Evolutionary conservation across 2,888 invertebrate genomes (phyloP).

Genomic region (Octonoba sinensis): DNA sequence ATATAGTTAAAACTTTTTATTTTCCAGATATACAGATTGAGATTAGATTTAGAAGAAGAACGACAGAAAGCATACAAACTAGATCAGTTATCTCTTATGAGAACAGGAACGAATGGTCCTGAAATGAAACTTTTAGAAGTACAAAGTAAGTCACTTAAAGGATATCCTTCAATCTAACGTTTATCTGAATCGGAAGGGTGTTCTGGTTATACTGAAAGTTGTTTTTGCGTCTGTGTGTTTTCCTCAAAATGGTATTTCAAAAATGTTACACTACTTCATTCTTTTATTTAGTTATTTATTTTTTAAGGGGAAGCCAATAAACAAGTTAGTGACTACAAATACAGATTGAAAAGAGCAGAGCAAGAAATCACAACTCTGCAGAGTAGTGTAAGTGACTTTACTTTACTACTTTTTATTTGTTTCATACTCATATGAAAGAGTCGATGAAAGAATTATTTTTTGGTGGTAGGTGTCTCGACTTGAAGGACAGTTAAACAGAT

Average conservation of each 20-base stretch:
- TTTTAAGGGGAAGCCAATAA: slow-evolving; percentile 91
- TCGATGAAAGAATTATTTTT: not conserved
- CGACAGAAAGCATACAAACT: slow-evolving; percentile 57
- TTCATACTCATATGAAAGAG: not conserved
- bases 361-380: slow-evolving; percentile 97
- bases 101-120: slow-evolving; percentile 53
- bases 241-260: not conserved
- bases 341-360: slow-evolving; percentile 95
- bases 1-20: not conserved
- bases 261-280: not conserved
- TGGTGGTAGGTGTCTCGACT: slow-evolving; percentile 79
- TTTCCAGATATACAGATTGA: slow-evolving; percentile 56
- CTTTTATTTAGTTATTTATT: slow-evolving; percentile 12
- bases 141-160: slow-evolving; percentile 33
- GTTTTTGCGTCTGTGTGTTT: not conserved
- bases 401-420: not conserved
- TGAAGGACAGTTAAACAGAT: slow-evolving; percentile 95
- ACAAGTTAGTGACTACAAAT: slow-evolving; percentile 92
- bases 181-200: not conserved
- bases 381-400: slow-evolving; percentile 79
- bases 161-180: not conserved
- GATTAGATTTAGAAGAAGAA: slow-evolving; percentile 64
- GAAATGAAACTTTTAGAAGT: slow-evolving; percentile 62
- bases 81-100: slow-evolving; percentile 42
- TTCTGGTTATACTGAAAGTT: not conserved